These are phyloP conservation scores for Sinopyrophorus schimmeli DNA, from an alignment of 2,888 invertebrate species.

Conservation along the genomic window DNA sequence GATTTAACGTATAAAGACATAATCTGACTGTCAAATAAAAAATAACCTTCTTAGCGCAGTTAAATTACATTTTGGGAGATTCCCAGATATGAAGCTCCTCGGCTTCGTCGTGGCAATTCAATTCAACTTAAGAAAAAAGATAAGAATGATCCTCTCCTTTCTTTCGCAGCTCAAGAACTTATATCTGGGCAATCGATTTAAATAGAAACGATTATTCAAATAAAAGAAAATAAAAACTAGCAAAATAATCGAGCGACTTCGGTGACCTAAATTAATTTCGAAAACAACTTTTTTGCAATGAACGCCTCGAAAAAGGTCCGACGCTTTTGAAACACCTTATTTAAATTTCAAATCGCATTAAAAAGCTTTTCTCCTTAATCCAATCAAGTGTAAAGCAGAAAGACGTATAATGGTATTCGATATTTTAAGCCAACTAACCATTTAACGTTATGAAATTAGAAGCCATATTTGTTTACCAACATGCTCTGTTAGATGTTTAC, in stretches of 20 bases:
- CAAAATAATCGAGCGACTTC: no score
- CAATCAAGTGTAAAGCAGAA: constrained; percentile 14
- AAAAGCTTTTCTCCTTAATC: constrained; percentile 12
- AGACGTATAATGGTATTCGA: background rate
- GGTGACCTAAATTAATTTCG: no score
- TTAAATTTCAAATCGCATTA: constrained; percentile 17
- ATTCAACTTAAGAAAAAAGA: background rate
- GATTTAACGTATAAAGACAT: constrained; percentile 11
- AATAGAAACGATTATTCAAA: no score
- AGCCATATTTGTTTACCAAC: background rate
- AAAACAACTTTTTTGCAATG: no score
- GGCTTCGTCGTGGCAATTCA: constrained; percentile 6
- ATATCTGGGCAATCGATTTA: no score
- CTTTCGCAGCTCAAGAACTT: no score
- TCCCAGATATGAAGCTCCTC: background rate
- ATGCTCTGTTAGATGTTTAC: no score
- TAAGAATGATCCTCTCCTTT: no score
- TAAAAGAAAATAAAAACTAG: no score
- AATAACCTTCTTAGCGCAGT: constrained; percentile 4
- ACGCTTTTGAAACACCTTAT: constrained; percentile 16
- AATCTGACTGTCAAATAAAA: constrained; percentile 10
- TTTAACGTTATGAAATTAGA: no score
- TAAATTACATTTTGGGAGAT: constrained; percentile 8
- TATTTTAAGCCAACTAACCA: background rate
- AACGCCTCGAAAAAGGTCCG: constrained; percentile 1